Evolutionary conservation across 2,888 invertebrate genomes (phyloP).

Genomic region (Ennomos quercinarius): DNA sequence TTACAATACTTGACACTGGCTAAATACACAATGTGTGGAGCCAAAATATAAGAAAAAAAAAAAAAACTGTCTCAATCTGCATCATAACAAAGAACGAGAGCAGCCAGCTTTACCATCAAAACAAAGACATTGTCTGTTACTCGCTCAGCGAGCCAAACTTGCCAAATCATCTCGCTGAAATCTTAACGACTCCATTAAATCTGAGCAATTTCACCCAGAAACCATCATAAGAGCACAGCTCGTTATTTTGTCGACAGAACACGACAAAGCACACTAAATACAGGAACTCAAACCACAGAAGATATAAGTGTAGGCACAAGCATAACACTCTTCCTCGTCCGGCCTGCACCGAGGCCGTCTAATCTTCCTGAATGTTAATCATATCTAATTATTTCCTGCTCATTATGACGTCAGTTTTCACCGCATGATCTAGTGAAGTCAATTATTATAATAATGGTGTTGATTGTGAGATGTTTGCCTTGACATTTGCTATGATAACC

Average conservation of each 20-base stretch:
- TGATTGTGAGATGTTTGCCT: conserved; percentile 11
- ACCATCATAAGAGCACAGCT: conserved; percentile 18
- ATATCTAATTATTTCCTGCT: conserved; percentile 43
- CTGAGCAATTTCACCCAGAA: conserved; percentile 19
- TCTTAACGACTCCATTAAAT: conserved; percentile 15
- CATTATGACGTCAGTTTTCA: conserved; percentile 36
- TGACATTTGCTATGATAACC: conserved; percentile 31
- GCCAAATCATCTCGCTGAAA: conserved; percentile 18
- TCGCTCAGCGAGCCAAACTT: background rate
- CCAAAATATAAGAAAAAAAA: too few species aligned
- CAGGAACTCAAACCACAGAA: conserved; percentile 46
- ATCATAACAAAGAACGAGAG: conserved; percentile 7
- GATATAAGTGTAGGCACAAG: conserved; percentile 7
- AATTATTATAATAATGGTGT: conserved; percentile 1
- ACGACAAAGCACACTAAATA: conserved; percentile 50
- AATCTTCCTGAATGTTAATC: conserved; percentile 57
- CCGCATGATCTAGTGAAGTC: conserved; percentile 16
- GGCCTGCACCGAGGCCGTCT: conserved; percentile 59
- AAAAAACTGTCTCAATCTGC: too few species aligned
- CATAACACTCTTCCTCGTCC: conserved; percentile 60
- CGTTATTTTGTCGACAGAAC: conserved; percentile 28
- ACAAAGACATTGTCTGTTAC: conserved; percentile 11
- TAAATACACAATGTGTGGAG: too few species aligned
- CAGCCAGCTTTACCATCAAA: background rate
- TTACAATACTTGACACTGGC: too few species aligned